Percentiles rank a stretch among this genome's conserved stretches.
These are phyloP conservation scores for Batillaria attramentaria DNA, from an alignment of 1,140 invertebrate genomes.

Conservation along the genomic window DNA sequence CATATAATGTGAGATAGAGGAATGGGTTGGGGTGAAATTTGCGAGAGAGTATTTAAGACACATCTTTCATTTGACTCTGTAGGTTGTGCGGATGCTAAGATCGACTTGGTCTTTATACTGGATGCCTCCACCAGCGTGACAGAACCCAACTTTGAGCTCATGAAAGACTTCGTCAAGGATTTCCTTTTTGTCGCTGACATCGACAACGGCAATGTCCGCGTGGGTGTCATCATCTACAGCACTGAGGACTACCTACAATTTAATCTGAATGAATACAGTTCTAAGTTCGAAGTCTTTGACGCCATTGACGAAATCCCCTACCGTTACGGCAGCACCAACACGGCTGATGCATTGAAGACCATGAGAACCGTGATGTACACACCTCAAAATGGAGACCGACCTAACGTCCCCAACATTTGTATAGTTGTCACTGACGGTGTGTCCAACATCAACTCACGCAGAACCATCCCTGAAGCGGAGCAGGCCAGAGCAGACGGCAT, in stretches of 20 bases:
- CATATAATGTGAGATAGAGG: no score
- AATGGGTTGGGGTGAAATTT: no score
- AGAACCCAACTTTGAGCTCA: slow-evolving; percentile 51
- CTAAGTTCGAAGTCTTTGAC: slow-evolving; percentile 43
- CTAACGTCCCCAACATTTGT: slow-evolving; percentile 51
- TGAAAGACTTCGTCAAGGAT: slow-evolving; percentile 57
- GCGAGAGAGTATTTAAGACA: no score
- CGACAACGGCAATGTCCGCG: slow-evolving; percentile 47
- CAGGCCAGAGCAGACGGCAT: slow-evolving; percentile 42
- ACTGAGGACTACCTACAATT: slow-evolving; percentile 49
- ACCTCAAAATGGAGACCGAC: slow-evolving; percentile 51
- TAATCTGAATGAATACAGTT: slow-evolving; percentile 43
- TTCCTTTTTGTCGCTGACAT: slow-evolving; percentile 51
- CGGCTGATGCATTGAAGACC: slow-evolving; percentile 50
- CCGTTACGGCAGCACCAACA: slow-evolving; percentile 56
- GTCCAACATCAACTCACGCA: slow-evolving; percentile 54
- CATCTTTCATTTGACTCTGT: no score
- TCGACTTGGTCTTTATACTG: slow-evolving; percentile 61
- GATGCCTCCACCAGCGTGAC: slow-evolving; percentile 64
- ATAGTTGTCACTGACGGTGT: slow-evolving; percentile 61
- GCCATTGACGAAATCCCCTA: slow-evolving; percentile 57
- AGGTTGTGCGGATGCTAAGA: slow-evolving; percentile 39
- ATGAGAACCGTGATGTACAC: slow-evolving; percentile 52
- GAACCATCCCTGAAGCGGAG: slow-evolving; percentile 56
- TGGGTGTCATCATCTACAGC: slow-evolving; percentile 56